A percentile compares a stretch with the other conserved stretches of the same genome.
phyloP scores from a whole-genome alignment of 2,888 invertebrate genomes.

The Cordylochernes scorpioides region DNA sequence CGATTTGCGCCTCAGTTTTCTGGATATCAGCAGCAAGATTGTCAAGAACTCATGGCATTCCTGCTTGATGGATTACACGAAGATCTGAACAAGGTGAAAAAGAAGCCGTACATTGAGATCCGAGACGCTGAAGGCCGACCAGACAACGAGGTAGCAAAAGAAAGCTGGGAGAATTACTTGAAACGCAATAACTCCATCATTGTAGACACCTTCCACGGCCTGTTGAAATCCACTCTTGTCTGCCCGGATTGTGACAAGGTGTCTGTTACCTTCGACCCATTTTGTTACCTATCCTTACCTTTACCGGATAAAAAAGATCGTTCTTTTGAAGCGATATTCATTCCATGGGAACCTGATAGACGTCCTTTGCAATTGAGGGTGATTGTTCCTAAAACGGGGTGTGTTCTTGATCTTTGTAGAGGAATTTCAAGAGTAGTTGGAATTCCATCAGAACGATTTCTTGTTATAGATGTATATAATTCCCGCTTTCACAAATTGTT shows the following conservation, averaged over 20 bases:
- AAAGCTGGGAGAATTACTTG: conserved; percentile 29
- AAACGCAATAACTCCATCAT: conserved; percentile 31
- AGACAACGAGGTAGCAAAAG: conserved; percentile 26
- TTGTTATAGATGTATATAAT: conserved; percentile 26
- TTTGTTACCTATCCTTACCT: conserved; percentile 31
- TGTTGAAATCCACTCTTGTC: conserved; percentile 30
- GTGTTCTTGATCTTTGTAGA: conserved; percentile 22
- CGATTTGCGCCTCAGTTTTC: conserved; percentile 31
- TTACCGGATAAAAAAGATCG: conserved; percentile 25
- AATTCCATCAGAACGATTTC: conserved; percentile 18
- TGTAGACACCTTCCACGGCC: conserved; percentile 31
- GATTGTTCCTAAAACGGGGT: conserved; percentile 24
- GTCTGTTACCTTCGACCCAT: conserved; percentile 33
- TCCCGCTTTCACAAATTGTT: conserved; percentile 27
- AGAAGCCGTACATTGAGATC: conserved; percentile 30
- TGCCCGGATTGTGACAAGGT: conserved; percentile 30
- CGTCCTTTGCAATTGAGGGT: conserved; percentile 21
- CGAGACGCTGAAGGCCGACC: conserved; percentile 26
- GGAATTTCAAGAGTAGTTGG: conserved; percentile 16
- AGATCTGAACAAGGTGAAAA: conserved; percentile 29
- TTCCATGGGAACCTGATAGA: conserved; percentile 13
- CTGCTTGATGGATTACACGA: conserved; percentile 31
- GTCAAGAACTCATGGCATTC: conserved; percentile 31
- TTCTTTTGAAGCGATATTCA: conserved; percentile 24
- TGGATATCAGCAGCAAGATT: conserved; percentile 31